Evolutionary conservation across 1,140 invertebrate genomes (phyloP), one percentile per base, ranked within the genome.

Genomic region (Hycleus cichorii): DNA sequence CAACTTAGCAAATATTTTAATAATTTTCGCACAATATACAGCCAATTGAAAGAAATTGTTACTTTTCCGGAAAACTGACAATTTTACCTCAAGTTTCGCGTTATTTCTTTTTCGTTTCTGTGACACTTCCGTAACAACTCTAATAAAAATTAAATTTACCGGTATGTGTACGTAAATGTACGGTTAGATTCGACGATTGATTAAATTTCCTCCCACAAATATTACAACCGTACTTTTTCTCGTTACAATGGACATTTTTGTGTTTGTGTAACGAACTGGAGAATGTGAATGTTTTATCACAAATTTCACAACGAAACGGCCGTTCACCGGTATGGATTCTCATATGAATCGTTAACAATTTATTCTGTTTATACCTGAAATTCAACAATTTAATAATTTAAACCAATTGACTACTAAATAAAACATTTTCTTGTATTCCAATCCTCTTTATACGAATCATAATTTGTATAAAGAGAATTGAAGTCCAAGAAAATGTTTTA

Each of bases 221-320:
- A 44, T 82, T 80, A 69, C 91, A 95, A 54, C 80, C 78, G 66
- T 85, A 89, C 0, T 89, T 87, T 51, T 83, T 80, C 57, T 88
- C 86, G 0, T 85, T 80, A 0, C 81, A 83, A 58, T 90, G 88
- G 12, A 84, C 83, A 10, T 87, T 71, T 76, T 83, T 83, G 69
- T 95, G 92, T 49, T 67, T 72, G 11, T 69, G 64, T 39, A 70
- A 53, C 10, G 67, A 69, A 56, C 68, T 69, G 1, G 68, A 82
- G 72, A 91, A 86, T 2, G 86, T 87, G 74, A 93, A 92, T 12
- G 84, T 73, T 67, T 88, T 87, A 40, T 79, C 80, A 73, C 88
- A 90, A 62, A 85, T 80, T 49, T 77, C 75, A 74, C 88, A 90
- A 65, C 79, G 78, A 68, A 85, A 86, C 3, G 87, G 87, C 66